Conservation (phyloP, 2,888 invertebrate species). For the Pelosia muscerda region DNA sequence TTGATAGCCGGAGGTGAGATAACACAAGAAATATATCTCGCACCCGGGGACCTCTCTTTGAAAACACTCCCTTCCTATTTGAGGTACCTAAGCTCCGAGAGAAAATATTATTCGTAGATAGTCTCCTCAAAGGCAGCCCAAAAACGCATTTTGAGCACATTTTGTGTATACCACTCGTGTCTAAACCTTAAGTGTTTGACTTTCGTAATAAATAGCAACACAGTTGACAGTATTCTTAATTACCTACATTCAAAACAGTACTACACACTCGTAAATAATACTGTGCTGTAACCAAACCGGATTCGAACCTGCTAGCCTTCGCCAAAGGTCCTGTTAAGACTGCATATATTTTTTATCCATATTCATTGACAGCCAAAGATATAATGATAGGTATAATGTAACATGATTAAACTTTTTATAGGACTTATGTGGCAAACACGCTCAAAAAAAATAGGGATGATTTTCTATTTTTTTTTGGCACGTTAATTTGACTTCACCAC, state of each 20-base stretch:
- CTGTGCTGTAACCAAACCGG: constrained; percentile 24
- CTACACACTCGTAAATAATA: constrained; percentile 14
- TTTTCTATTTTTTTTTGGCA: no score
- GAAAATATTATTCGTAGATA: no score
- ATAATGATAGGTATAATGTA: not conserved
- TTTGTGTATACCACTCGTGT: not conserved
- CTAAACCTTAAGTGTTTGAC: not conserved
- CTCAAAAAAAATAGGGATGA: not conserved
- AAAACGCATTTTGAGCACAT: no score
- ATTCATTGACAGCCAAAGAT: constrained; percentile 13
- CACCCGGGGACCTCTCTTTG: no score
- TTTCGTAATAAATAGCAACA: not conserved
- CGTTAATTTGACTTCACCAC: no score
- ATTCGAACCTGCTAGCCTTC: constrained; percentile 35
- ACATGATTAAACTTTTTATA: not conserved
- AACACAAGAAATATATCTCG: no score
- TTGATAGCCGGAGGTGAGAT: no score
- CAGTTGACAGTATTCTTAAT: constrained; percentile 2
- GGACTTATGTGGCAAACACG: not conserved
- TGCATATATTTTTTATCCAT: constrained; percentile 3
- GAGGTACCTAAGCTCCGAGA: no score
- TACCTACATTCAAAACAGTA: constrained; percentile 8
- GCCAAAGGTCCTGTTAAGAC: constrained; percentile 24
- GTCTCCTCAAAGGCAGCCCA: no score
- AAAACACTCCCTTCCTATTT: no score